Conservation (phyloP, 1,140 invertebrate species). For the Ridgeia piscesae region DNA sequence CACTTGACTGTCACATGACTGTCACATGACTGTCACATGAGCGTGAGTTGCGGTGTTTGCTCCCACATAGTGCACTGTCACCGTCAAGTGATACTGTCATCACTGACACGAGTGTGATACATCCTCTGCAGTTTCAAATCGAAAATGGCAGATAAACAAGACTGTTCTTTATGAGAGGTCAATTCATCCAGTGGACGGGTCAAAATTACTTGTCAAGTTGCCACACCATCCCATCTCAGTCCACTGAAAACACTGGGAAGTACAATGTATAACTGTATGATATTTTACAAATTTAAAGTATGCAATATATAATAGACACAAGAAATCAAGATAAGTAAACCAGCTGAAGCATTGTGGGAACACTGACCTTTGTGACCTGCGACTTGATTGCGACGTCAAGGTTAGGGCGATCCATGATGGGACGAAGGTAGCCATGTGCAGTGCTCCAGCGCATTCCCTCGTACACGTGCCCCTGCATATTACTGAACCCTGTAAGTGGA, state of each 20-base stretch:
- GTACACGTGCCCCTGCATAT: conserved; percentile 76
- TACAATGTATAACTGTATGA: not conserved
- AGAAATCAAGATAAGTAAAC: not conserved
- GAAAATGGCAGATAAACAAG: not conserved
- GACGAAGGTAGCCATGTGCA: conserved; percentile 82
- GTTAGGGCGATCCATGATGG: conserved; percentile 76
- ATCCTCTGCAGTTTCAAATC: too few relatives aligned
- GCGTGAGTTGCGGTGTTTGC: too few relatives aligned
- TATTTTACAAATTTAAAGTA: not conserved
- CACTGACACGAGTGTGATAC: too few relatives aligned
- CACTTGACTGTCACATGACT: too few relatives aligned
- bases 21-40: too few relatives aligned
- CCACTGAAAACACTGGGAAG: too few relatives aligned
- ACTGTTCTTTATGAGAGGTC: too few relatives aligned
- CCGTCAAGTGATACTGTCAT: too few relatives aligned
- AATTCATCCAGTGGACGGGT: too few relatives aligned
- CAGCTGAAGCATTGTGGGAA: not conserved
- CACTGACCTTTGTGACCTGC: conserved; percentile 67
- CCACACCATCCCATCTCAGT: too few relatives aligned
- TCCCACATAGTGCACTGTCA: too few relatives aligned
- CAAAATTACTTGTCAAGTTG: too few relatives aligned
- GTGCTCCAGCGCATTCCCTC: conserved; percentile 84
- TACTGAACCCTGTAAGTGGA: conserved; percentile 23
- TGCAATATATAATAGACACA: not conserved
- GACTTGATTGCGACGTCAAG: conserved; percentile 82